phyloP scores from a whole-genome alignment of 1,140 invertebrate genomes.

The Drosophila nasuta region DNA sequence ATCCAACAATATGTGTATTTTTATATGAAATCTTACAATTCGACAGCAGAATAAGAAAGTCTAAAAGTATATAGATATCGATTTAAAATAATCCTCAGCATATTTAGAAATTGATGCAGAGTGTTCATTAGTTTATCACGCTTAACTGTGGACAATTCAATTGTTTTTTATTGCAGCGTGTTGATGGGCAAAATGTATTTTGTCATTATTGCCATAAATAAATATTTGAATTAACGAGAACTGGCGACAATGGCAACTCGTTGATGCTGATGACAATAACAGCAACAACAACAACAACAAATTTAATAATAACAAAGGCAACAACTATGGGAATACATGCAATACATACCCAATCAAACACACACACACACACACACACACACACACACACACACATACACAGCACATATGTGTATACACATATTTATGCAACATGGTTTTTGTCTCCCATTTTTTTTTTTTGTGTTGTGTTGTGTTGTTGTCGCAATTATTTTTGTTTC shows the following conservation, averaged over 20 bases:
- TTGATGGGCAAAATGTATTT: slow-evolving; percentile 76
- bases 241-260: slow-evolving; percentile 71
- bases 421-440: slow-evolving; percentile 27
- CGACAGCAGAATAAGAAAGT: no score
- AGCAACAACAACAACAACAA: slow-evolving; percentile 40
- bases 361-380: neutral
- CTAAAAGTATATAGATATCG: no score
- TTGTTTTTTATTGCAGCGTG: slow-evolving; percentile 59
- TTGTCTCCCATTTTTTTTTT: slow-evolving; percentile 8
- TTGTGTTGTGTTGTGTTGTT: slow-evolving; percentile 1
- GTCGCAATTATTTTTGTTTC: slow-evolving; percentile 56
- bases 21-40: no score
- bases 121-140: slow-evolving; percentile 11
- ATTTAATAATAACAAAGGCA: slow-evolving; percentile 61
- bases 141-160: neutral
- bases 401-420: neutral
- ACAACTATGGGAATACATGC: slow-evolving; percentile 37
- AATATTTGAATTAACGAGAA: slow-evolving; percentile 76
- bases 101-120: neutral
- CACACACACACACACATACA: neutral
- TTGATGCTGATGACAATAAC: slow-evolving; percentile 62
- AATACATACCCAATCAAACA: slow-evolving; percentile 21
- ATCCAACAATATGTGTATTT: no score
- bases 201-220: slow-evolving; percentile 70
- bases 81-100: neutral